Evolutionary conservation across 2,888 invertebrate genomes (phyloP), one percentile per base, ranked within the genome.

Genomic region (Leuctra nigra): DNA sequence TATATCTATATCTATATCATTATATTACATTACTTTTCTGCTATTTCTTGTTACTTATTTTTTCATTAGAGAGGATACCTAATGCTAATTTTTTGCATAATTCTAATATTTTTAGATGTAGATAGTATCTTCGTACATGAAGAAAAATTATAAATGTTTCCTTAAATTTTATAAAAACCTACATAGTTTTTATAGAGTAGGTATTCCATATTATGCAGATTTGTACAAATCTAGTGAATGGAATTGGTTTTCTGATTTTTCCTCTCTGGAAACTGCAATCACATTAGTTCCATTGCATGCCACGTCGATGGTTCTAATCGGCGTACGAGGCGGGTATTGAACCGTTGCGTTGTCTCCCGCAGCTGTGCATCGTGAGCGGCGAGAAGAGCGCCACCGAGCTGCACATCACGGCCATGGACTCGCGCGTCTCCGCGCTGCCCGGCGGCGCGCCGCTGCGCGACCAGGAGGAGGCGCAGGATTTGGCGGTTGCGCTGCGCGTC

Each of bases 401-500:
- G 47, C 70, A 71, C 0, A 72, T 64, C 53, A 68, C 64, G 55
- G 70, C 64, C 56, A 68, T 64, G 61, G 69, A 69, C n/a, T 64
- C 67, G 18, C 59, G 63, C 1, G 57, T 61, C 13, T 36, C 59
- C 14, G 59, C 58, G 11, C 57, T 60, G 47, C 61, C 60, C 9
- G 60, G 60, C 1, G 60, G 66, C 68, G 74, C 75, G 66, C 82
- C 70, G 33, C 70, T 63, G 68, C 81, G 67, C 63, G 85, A 76
- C 64, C 72, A 66, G 66, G 75, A 66, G 60, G 75, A 65, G 36
- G 73, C 65, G 64, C 83, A 83, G 83, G 81, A 79, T 63, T 75
- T 77, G 1, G 74, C 77, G 24, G 84, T 91, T 0, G 89, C 90
- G 0, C 76, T 87, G 18, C 78, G 91, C n/a, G 84, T 92, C 7